These are phyloP conservation scores for Drosophila buzzatii DNA, from an alignment of 2,888 invertebrate species.

Conservation along the genomic window DNA sequence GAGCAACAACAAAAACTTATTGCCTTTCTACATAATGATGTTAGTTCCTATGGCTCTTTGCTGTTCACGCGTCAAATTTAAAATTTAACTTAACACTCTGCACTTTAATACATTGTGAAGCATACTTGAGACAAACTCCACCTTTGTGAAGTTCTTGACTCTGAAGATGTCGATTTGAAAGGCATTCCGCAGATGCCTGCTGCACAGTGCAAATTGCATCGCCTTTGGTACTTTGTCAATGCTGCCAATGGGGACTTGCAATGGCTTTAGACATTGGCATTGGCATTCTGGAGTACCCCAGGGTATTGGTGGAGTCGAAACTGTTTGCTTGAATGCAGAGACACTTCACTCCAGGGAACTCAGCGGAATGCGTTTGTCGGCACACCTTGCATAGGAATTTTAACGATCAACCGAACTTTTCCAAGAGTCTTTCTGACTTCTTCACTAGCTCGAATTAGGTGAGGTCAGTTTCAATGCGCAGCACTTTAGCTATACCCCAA, in stretches of 20 bases:
- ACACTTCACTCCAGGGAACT: slow-evolving; percentile 38
- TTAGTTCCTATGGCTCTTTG: background rate
- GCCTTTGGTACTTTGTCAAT: slow-evolving; percentile 9
- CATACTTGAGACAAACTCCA: slow-evolving; percentile 12
- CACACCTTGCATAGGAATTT: slow-evolving; percentile 37
- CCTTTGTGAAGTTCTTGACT: slow-evolving; percentile 2
- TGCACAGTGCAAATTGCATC: slow-evolving; percentile 57
- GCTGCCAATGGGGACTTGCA: slow-evolving; percentile 41
- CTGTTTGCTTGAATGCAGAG: slow-evolving; percentile 35
- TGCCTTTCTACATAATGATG: slow-evolving; percentile 21
- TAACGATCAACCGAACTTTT: slow-evolving; percentile 30
- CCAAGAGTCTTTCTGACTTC: too few species aligned
- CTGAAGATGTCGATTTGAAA: slow-evolving; percentile 43
- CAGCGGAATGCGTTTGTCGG: slow-evolving; percentile 55
- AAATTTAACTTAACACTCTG: background rate
- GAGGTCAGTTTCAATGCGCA: slow-evolving; percentile 46
- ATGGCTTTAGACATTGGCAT: background rate
- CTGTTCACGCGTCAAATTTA: slow-evolving; percentile 30
- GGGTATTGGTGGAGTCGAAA: slow-evolving; percentile 40
- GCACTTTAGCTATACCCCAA: background rate
- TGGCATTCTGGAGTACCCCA: slow-evolving; percentile 49
- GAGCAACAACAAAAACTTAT: background rate
- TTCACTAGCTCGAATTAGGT: slow-evolving; percentile 29
- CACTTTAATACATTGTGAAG: background rate
- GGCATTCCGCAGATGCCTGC: slow-evolving; percentile 55